Conservation (phyloP, 2,113 vertebrate genomes). For the Meleagris gallopavo region DNA sequence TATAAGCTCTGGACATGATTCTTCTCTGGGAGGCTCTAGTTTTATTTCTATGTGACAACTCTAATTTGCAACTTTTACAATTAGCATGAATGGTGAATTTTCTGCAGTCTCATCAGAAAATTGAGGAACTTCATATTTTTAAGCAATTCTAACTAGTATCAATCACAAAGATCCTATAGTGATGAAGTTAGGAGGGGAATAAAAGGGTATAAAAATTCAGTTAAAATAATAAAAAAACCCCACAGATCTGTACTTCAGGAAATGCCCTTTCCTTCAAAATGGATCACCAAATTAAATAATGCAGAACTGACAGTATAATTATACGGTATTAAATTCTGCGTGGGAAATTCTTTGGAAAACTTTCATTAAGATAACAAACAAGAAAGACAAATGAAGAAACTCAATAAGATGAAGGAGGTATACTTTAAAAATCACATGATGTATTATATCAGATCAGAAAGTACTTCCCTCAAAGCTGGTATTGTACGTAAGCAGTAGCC, state of each 20-base stretch:
- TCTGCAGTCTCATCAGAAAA: background rate
- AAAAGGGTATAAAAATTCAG: background rate
- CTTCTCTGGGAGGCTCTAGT: background rate
- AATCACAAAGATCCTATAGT: background rate
- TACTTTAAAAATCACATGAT: background rate
- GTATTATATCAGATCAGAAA: background rate
- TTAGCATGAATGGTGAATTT: background rate
- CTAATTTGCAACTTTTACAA: background rate
- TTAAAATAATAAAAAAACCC: background rate
- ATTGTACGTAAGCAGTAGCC: background rate
- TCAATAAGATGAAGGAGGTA: background rate
- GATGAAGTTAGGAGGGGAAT: background rate
- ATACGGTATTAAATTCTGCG: background rate
- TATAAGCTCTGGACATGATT: slow-evolving; percentile 16
- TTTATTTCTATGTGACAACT: background rate
- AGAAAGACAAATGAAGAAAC: background rate
- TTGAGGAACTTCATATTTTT: background rate
- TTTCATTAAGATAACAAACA: background rate
- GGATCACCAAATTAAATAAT: background rate
- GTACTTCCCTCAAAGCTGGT: background rate
- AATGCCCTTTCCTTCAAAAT: background rate
- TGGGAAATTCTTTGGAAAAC: background rate
- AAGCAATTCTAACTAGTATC: background rate
- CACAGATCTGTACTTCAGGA: background rate
- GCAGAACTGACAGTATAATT: background rate